Percentiles rank a stretch among this genome's conserved stretches.
Conservation (phyloP, 2,888 invertebrate genomes). For the Xylota sylvarum region DNA sequence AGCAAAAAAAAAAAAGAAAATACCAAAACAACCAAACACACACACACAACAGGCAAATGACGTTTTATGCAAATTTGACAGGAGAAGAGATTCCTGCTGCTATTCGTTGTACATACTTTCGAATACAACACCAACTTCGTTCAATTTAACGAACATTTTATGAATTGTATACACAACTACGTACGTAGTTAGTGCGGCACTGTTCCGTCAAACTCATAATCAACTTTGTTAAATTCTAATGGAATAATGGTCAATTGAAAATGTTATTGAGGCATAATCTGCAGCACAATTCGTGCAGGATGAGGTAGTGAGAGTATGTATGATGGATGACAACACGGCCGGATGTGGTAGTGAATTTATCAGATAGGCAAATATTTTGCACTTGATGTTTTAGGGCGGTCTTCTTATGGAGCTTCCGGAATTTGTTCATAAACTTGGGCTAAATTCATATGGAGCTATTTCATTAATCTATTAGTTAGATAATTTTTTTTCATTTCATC, state of each 20-base stretch:
- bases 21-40: conserved; percentile 1
- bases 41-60: conserved; percentile 41
- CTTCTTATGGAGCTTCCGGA: no score
- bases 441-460: no score
- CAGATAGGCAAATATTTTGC: background rate
- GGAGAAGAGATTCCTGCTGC: conserved; percentile 1
- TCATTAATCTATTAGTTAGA: no score
- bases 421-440: no score
- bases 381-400: no score
- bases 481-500: no score
- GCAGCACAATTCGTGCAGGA: conserved; percentile 8
- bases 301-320: background rate
- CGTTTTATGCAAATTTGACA: conserved; percentile 48
- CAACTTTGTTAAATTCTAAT: conserved; percentile 38
- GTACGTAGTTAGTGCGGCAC: background rate
- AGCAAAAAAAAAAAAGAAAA: no score
- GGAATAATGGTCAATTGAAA: conserved; percentile 40
- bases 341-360: background rate
- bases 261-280: conserved; percentile 36
- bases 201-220: conserved; percentile 26
- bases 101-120: background rate
- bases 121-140: background rate
- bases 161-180: background rate
- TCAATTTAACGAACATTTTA: conserved; percentile 25
- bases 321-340: conserved; percentile 1